A percentile compares a stretch with the other conserved stretches of the same genome.
These are phyloP conservation scores for Aphelinus atriplicis DNA, from an alignment of 1,140 invertebrate species.

Conservation along the genomic window DNA sequence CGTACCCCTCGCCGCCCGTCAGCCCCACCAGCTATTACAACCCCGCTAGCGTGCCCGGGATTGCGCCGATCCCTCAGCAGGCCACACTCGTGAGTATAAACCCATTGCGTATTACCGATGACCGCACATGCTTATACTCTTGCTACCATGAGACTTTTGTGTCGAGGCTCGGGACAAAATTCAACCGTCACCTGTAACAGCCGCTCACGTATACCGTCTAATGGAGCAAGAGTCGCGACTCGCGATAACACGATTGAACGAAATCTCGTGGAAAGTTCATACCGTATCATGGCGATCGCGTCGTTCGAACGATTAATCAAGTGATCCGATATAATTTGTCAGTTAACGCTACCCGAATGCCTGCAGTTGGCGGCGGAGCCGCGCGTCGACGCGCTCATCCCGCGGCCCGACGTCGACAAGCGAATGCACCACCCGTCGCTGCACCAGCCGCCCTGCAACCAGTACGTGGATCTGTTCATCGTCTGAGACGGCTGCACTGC, in stretches of 20 bases:
- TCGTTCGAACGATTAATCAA: background rate
- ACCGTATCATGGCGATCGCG: background rate
- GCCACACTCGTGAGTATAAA: constrained; percentile 53
- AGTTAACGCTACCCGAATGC: constrained; percentile 67
- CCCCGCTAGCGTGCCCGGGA: constrained; percentile 59
- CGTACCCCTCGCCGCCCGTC: constrained; percentile 90
- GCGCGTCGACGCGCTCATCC: constrained; percentile 69
- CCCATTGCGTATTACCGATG: too few relatives aligned
- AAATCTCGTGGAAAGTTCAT: background rate
- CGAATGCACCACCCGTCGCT: constrained; percentile 68
- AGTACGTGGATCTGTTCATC: constrained; percentile 69
- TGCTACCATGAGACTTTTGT: too few relatives aligned
- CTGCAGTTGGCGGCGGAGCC: constrained; percentile 68
- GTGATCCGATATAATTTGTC: constrained; percentile 35
- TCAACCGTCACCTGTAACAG: too few relatives aligned
- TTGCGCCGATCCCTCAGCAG: constrained; percentile 59
- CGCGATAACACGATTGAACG: too few relatives aligned
- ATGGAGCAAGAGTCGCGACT: too few relatives aligned
- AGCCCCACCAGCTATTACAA: constrained; percentile 87
- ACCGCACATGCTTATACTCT: too few relatives aligned
- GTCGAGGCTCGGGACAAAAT: too few relatives aligned
- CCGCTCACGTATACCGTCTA: too few relatives aligned
- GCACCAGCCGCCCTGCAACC: constrained; percentile 68
- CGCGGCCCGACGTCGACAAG: constrained; percentile 69
- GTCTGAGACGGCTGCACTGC: constrained; percentile 42